Evolutionary conservation across 2,797 vertebrate species (phyloP).

Genomic region (Taeniopygia guttata): DNA sequence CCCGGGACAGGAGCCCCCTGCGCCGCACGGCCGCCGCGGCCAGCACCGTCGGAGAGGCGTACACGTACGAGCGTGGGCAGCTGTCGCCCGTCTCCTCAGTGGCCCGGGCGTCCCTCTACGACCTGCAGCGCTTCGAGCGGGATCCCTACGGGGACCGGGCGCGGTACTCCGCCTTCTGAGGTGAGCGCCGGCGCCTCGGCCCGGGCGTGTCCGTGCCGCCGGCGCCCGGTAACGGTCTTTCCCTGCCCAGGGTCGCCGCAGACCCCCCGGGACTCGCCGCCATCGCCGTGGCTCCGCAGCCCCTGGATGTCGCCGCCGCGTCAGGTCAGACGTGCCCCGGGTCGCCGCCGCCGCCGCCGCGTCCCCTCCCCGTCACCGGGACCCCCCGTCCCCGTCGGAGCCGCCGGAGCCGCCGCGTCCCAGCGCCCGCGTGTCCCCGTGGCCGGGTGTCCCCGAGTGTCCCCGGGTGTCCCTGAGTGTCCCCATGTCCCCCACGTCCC

Average conservation of each 20-base stretch:
- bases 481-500: too few relatives aligned
- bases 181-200: constrained; percentile 54
- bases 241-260: background rate
- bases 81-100: constrained; percentile 83
- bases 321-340: background rate
- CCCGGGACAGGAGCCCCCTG: constrained; percentile 85
- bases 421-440: too few relatives aligned
- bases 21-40: constrained; percentile 76
- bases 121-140: constrained; percentile 78
- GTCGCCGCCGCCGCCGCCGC: background rate
- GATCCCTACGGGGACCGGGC: constrained; percentile 83
- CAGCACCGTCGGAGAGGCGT: constrained; percentile 75
- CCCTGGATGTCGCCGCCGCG: background rate
- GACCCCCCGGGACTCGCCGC: background rate
- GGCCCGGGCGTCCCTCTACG: constrained; percentile 81
- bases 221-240: too few relatives aligned
- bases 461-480: too few relatives aligned
- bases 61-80: constrained; percentile 82
- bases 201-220: too few relatives aligned
- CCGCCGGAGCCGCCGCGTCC: background rate
- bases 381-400: background rate
- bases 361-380: background rate
- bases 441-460: background rate
- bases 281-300: background rate
- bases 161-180: constrained; percentile 80